A percentile compares a stretch with the other conserved stretches of the same genome.
These are phyloP conservation scores for Patagioenas fasciata DNA, from an alignment of 2,113 vertebrate genomes.

Conservation along the genomic window DNA sequence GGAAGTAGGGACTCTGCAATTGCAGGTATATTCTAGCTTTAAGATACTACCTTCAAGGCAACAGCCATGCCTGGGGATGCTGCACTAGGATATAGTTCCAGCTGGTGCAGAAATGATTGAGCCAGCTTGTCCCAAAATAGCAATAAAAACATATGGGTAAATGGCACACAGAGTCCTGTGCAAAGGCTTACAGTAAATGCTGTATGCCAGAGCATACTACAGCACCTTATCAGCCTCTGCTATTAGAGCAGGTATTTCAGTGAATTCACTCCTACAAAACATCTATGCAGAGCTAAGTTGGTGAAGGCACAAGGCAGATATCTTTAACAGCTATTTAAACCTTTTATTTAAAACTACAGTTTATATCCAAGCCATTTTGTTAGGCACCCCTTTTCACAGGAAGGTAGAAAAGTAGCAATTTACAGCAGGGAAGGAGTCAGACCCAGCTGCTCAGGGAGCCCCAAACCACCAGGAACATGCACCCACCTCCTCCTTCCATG, in stretches of 20 bases:
- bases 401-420: not conserved
- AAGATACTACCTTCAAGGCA: not conserved
- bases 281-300: not conserved
- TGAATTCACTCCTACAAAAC: not conserved
- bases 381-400: not conserved
- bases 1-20: not conserved
- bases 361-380: not conserved
- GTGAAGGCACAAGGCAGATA: not conserved
- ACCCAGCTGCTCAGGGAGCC: not conserved
- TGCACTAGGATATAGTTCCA: conserved; percentile 5
- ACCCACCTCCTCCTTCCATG: not conserved
- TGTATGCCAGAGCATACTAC: not conserved
- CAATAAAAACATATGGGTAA: conserved; percentile 35
- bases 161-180: not conserved
- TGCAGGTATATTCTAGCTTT: not conserved
- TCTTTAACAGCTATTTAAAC: not conserved
- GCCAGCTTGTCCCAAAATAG: conserved; percentile 50
- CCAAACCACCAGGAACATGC: not conserved
- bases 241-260: not conserved
- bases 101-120: conserved; percentile 35
- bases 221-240: not conserved
- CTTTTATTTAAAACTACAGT: not conserved
- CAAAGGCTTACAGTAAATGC: not conserved
- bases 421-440: not conserved
- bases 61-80: not conserved